Evolutionary conservation across 2,888 invertebrate genomes (phyloP), one percentile per base, ranked within the genome.

Genomic region (Tuberolachnus salignus): DNA sequence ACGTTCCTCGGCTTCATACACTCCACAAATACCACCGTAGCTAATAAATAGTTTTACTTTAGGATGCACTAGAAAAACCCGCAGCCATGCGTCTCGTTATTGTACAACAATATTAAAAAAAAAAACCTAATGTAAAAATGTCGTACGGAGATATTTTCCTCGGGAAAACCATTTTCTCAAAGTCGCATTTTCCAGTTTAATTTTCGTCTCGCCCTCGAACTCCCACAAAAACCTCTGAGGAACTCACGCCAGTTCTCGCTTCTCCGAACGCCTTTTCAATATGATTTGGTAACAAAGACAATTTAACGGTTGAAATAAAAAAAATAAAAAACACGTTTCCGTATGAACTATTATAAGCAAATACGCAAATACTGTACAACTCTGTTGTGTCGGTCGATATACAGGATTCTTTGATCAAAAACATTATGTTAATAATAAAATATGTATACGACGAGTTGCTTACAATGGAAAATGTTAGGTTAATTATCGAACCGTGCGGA

Each of bases 1-100:
- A 71, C 46, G 9, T 70, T 70, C 21, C 69, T 51, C 0, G 49
- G 63, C n/a, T 44, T 80, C 71, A n/a, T 71, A 63, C 3, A 70
- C 53, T 34, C 80, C 71, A 1, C 53, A 63, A 9, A 63, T 53
- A 4, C 80, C 71, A 9, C 80, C 44, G 34, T 80, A 70, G 42
- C 61, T 71, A 3, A 80, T 80, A 14, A 80, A 80, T 3, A 64
- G 49, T 42, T 63, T 80, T 1, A 80, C 80, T 14, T 80, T 80
- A 0, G 70, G 61, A 53, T 80, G 80, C 10, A 71, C 80, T 80
- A 19, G 4, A 71, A 71, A 23, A 34, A 34, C 6, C n/a, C n/a
- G n/a, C n/a, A n/a, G n/a, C n/a, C n/a, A n/a, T n/a, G n/a, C n/a
- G n/a, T n/a, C n/a, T n/a, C n/a, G n/a, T n/a, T n/a, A n/a, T n/a